Percentiles rank a stretch among this genome's conserved stretches.
phyloP scores from a whole-genome alignment of 1,140 invertebrate species.

The Bombus sibiricus region DNA sequence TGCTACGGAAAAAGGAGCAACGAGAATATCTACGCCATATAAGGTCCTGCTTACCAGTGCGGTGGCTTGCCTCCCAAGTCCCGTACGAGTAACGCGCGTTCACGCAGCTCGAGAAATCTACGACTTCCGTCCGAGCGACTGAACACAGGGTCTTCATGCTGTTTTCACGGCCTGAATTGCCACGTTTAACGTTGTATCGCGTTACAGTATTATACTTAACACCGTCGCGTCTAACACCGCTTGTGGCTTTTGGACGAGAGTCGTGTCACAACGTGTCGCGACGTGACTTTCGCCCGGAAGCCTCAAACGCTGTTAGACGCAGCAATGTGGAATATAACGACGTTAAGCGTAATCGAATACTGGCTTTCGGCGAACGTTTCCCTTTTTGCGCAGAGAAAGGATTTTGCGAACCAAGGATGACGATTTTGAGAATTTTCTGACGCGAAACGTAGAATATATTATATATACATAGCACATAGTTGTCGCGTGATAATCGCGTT shows the following conservation, averaged over 20 bases:
- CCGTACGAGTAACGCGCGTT: background rate
- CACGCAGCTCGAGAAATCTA: background rate
- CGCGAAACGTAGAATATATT: conserved; percentile 12
- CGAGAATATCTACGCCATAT: conserved; percentile 64
- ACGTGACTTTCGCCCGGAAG: no score
- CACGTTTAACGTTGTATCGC: no score
- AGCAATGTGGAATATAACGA: no score
- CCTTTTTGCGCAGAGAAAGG: background rate
- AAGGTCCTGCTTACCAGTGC: conserved; percentile 65
- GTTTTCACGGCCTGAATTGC: no score
- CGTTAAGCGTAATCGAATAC: no score
- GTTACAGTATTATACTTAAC: no score
- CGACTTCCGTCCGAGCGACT: background rate
- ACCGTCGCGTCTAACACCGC: no score
- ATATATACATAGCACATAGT: conserved; percentile 37
- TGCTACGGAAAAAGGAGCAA: conserved; percentile 39
- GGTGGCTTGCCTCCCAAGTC: conserved; percentile 7
- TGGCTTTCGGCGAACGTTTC: background rate
- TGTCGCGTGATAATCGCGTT: conserved; percentile 59
- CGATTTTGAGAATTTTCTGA: no score
- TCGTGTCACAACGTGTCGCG: no score
- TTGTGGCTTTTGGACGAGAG: no score
- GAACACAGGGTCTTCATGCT: no score
- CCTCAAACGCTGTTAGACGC: no score
- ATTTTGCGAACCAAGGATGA: background rate